These are phyloP conservation scores for Drosophila ananassae DNA, from an alignment of 1,140 invertebrate genomes.

Conservation along the genomic window DNA sequence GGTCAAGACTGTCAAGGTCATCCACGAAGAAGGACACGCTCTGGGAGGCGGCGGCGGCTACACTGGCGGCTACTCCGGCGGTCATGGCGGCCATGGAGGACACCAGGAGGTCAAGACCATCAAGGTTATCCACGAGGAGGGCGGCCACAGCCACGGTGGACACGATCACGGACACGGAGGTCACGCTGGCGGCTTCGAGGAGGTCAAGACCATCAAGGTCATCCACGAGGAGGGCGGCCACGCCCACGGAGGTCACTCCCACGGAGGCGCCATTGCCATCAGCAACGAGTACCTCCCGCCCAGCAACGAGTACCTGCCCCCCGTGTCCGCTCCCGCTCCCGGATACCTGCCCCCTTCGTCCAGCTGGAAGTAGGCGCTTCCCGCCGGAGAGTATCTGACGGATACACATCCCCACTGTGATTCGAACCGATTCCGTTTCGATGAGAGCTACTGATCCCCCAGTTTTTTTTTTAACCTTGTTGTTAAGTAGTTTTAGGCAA, in stretches of 20 bases:
- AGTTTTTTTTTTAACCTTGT: constrained; percentile 23
- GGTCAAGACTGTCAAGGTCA: constrained; percentile 62
- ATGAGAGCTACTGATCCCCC: constrained; percentile 32
- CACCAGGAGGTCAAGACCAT: constrained; percentile 62
- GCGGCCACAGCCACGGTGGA: constrained; percentile 39
- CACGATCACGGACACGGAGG: constrained; percentile 39
- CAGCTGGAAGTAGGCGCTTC: constrained; percentile 59
- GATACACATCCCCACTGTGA: constrained; percentile 46
- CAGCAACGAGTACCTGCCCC: constrained; percentile 60
- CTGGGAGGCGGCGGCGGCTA: constrained; percentile 51
- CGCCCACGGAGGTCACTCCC: constrained; percentile 5
- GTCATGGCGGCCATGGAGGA: constrained; percentile 37
- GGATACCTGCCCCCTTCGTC: constrained; percentile 69
- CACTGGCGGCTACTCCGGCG: constrained; percentile 48
- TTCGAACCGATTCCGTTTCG: constrained; percentile 36
- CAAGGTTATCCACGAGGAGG: constrained; percentile 75
- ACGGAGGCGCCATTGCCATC: constrained; percentile 16
- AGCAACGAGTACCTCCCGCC: constrained; percentile 56
- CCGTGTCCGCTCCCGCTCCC: constrained; percentile 42
- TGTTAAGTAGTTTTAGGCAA: constrained; percentile 73
- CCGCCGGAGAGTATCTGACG: background rate
- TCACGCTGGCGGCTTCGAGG: constrained; percentile 41
- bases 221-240: constrained; percentile 63
- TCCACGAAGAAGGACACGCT: constrained; percentile 50
- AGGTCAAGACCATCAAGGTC: constrained; percentile 69